Conservation (phyloP, 2,113 vertebrate species). For the Phrynosoma blainvillii region DNA sequence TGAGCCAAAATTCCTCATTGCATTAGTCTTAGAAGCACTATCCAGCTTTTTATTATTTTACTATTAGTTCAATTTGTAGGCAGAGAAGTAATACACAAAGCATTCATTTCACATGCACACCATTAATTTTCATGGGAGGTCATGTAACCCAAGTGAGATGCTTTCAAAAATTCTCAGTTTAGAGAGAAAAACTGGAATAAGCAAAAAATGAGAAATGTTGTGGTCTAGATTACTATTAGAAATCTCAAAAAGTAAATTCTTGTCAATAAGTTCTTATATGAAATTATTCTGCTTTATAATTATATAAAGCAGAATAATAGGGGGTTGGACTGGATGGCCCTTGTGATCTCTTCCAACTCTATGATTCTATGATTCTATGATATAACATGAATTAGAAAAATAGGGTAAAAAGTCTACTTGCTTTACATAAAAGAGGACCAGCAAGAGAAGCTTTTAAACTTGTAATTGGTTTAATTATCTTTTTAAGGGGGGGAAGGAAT, state of each 20-base stretch:
- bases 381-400: slow-evolving; percentile 17
- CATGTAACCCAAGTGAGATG: not conserved
- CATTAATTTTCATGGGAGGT: not conserved
- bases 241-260: not conserved
- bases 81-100: rapidly evolving
- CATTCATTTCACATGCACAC: not conserved
- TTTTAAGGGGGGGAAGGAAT: no score
- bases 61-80: not conserved
- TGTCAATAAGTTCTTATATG: not conserved
- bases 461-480: no score
- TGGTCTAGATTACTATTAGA: not conserved
- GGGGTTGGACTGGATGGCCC: no score
- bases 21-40: slow-evolving; percentile 1
- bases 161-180: slow-evolving; percentile 10
- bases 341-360: no score
- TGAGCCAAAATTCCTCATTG: not conserved
- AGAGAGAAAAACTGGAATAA: not conserved
- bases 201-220: not conserved
- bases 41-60: rapidly evolving
- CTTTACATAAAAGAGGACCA: no score
- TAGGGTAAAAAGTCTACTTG: not conserved
- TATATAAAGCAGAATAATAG: no score
- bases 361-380: no score
- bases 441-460: no score
- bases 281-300: not conserved